These are phyloP conservation scores for Mustelus asterias DNA, from an alignment of 2,113 vertebrate genomes.

Conservation along the genomic window DNA sequence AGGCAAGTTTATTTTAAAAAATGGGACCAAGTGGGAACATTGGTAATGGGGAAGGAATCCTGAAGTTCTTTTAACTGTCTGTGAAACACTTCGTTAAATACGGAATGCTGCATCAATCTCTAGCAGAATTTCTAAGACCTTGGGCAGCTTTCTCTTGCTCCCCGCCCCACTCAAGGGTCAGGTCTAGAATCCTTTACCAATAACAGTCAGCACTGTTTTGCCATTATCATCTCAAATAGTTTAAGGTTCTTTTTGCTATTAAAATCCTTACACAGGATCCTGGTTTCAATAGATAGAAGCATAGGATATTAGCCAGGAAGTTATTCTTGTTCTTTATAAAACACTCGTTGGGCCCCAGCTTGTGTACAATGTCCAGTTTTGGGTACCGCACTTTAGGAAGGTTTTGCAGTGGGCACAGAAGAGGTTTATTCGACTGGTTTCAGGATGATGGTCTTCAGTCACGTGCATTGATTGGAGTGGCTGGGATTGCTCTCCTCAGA, in stretches of 20 bases:
- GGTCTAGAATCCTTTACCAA: background rate
- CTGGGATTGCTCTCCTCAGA: too few species aligned
- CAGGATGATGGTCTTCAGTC: too few species aligned
- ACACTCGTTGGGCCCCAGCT: too few species aligned
- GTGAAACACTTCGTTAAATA: background rate
- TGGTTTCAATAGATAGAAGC: background rate
- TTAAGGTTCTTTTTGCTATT: too few species aligned
- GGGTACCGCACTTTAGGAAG: background rate
- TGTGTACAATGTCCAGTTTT: too few species aligned
- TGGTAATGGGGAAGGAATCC: slow-evolving; percentile 25
- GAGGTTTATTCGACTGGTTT: too few species aligned
- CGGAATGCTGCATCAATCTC: background rate
- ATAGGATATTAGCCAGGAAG: background rate
- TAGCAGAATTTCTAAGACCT: background rate
- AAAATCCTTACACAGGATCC: background rate
- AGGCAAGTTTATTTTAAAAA: background rate
- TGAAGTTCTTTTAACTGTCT: background rate
- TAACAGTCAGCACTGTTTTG: background rate
- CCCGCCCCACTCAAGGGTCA: background rate
- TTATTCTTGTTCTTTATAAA: too few species aligned
- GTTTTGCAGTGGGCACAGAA: background rate
- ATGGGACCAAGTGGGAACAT: background rate
- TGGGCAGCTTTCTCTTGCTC: background rate
- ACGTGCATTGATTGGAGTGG: too few species aligned
- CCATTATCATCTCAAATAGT: background rate